Conservation (phyloP, 1,140 invertebrate species). For the Drosophila repletoides region DNA sequence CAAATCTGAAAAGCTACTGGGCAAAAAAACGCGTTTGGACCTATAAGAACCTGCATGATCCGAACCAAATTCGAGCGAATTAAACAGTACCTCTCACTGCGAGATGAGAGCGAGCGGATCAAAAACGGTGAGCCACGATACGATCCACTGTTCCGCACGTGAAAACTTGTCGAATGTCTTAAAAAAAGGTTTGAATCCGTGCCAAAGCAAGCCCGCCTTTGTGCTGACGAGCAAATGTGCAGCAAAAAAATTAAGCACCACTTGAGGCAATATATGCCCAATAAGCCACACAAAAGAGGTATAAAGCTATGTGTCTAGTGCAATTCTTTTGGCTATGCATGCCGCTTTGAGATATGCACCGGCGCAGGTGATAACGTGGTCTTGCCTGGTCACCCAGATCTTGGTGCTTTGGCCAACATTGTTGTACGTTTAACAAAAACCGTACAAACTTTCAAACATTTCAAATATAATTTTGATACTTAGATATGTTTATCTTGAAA, state of each 20-base stretch:
- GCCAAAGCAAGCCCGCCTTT: constrained; percentile 28
- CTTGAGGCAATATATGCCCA: constrained; percentile 25
- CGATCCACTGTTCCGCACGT: constrained; percentile 35
- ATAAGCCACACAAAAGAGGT: constrained; percentile 39
- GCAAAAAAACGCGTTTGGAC: constrained; percentile 28
- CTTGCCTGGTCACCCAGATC: constrained; percentile 11
- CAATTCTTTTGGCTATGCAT: constrained; percentile 19
- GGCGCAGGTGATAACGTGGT: constrained; percentile 11
- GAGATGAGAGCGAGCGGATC: constrained; percentile 31
- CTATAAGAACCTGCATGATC: constrained; percentile 14
- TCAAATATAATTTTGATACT: too few species aligned
- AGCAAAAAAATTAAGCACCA: constrained; percentile 37
- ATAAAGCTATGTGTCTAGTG: constrained; percentile 23
- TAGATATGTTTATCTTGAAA: too few species aligned
- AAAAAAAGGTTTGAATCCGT: constrained; percentile 40
- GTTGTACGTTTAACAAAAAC: too few species aligned
- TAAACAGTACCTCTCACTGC: constrained; percentile 26
- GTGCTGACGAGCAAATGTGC: constrained; percentile 30
- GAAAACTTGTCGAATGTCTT: constrained; percentile 10
- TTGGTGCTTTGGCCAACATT: too few species aligned
- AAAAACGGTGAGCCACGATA: constrained; percentile 35
- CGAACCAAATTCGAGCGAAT: constrained; percentile 22
- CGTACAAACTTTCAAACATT: too few species aligned
- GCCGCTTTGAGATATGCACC: constrained; percentile 20
- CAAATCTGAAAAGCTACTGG: constrained; percentile 34